Conservation (phyloP, 2,888 invertebrate species). For the Rugalucina vietnamica region DNA sequence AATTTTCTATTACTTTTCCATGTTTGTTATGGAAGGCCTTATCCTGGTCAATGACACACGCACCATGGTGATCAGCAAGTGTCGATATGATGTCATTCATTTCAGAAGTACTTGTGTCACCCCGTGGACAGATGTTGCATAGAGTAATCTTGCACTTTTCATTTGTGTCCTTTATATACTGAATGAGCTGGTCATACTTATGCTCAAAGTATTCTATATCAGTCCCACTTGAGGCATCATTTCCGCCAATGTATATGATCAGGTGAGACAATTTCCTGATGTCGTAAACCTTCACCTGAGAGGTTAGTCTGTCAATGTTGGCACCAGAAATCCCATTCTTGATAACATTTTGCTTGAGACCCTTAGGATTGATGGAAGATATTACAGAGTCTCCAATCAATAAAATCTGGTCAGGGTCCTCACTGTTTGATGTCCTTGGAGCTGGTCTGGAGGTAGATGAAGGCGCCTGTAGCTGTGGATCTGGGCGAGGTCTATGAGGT, state of each 20-base stretch:
- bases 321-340: neutral
- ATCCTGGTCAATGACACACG: neutral
- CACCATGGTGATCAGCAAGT: neutral
- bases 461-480: neutral
- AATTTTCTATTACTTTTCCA: neutral
- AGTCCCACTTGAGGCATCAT: neutral
- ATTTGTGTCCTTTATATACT: neutral
- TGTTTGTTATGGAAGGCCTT: neutral
- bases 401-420: neutral
- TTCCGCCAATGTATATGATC: constrained; percentile 8
- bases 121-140: neutral
- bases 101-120: neutral
- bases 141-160: neutral
- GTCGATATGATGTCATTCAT: neutral
- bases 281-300: neutral
- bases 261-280: neutral
- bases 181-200: neutral
- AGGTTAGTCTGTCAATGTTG: neutral
- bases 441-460: too few species aligned
- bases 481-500: neutral
- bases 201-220: neutral
- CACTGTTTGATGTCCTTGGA: neutral
- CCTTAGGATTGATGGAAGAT: neutral
- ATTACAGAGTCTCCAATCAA: neutral
- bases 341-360: neutral